Evolutionary conservation across 2,888 invertebrate species (phyloP).

Genomic region (Oscheius onirici): DNA sequence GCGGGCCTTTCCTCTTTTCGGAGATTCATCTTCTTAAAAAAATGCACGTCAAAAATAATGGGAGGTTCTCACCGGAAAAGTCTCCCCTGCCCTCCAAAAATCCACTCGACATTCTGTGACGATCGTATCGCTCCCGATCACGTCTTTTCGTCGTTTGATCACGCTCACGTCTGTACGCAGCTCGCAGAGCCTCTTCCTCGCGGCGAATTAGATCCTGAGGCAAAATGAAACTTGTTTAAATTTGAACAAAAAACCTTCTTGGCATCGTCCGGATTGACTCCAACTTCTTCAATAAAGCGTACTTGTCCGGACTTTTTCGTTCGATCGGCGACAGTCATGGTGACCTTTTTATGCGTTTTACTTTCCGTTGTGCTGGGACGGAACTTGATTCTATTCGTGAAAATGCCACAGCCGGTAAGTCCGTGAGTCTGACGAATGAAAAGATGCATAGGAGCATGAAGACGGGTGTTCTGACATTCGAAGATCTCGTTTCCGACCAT

Average conservation of each 20-base stretch:
- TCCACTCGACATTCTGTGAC: conserved; percentile 16
- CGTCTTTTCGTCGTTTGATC: not conserved
- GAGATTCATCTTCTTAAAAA: conserved; percentile 48
- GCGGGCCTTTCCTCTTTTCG: conserved; percentile 12
- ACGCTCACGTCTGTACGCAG: conserved; percentile 79
- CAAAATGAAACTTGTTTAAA: not conserved
- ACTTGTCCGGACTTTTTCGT: conserved; percentile 92
- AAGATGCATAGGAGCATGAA: conserved; percentile 81
- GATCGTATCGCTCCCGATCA: not conserved
- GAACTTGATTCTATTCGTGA: conserved; percentile 94
- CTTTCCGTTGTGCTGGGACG: conserved; percentile 98
- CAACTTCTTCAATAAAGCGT: conserved; percentile 92
- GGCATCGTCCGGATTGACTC: conserved; percentile 91
- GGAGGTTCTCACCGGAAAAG: conserved; percentile 11
- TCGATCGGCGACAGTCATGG: conserved; percentile 92
- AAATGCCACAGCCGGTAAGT: conserved; percentile 91
- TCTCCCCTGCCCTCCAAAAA: conserved; percentile 27
- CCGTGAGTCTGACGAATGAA: conserved; percentile 80
- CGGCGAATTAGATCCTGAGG: conserved; percentile 77
- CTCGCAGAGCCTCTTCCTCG: conserved; percentile 93
- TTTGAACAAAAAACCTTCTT: conserved; percentile 52
- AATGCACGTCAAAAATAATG: not conserved
- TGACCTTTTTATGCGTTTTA: conserved; percentile 94
- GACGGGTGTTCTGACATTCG: conserved; percentile 79
- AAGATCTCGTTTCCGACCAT: conserved; percentile 97